phyloP scores from a whole-genome alignment of 2,888 invertebrate genomes.

The Zeuzera pyrina region DNA sequence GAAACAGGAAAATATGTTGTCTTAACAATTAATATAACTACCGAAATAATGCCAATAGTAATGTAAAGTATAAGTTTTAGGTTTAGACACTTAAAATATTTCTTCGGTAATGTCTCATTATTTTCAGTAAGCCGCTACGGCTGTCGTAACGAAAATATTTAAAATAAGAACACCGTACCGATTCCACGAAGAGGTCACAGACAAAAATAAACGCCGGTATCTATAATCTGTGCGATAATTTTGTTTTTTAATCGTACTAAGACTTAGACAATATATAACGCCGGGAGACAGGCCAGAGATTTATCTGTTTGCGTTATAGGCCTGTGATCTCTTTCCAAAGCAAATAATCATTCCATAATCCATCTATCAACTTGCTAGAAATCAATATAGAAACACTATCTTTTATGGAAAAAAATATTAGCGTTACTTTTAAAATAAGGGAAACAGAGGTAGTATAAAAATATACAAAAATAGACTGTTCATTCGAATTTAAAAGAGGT shows the following conservation, averaged over 20 bases:
- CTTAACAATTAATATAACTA: conserved; percentile 25
- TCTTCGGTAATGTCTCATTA: too few relatives aligned
- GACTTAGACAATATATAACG: conserved; percentile 6
- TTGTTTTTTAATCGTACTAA: conserved; percentile 10
- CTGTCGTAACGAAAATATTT: too few relatives aligned
- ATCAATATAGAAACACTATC: conserved; percentile 29
- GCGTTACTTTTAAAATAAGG: too few relatives aligned
- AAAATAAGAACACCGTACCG: conserved; percentile 16
- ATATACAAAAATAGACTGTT: conserved; percentile 31
- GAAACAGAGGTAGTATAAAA: conserved; percentile 11
- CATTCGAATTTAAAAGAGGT: conserved; percentile 27
- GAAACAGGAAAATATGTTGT: conserved; percentile 24
- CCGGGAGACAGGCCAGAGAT: conserved; percentile 10
- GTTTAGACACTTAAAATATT: too few relatives aligned
- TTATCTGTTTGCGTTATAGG: conserved; percentile 9
- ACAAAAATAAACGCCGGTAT: conserved; percentile 18
- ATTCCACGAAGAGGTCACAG: conserved; percentile 29
- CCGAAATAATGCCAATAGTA: conserved; percentile 22
- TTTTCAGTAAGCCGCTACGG: too few relatives aligned
- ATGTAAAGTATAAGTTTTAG: too few relatives aligned
- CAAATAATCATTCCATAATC: conserved; percentile 24
- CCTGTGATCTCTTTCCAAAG: conserved; percentile 28
- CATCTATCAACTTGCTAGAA: conserved; percentile 24
- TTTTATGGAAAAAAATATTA: neutral
- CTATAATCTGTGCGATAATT: conserved; percentile 28